Evolutionary conservation across 2,113 vertebrate species (phyloP), one percentile per base, ranked within the genome.

Genomic region (Lagenorhynchus albirostris): DNA sequence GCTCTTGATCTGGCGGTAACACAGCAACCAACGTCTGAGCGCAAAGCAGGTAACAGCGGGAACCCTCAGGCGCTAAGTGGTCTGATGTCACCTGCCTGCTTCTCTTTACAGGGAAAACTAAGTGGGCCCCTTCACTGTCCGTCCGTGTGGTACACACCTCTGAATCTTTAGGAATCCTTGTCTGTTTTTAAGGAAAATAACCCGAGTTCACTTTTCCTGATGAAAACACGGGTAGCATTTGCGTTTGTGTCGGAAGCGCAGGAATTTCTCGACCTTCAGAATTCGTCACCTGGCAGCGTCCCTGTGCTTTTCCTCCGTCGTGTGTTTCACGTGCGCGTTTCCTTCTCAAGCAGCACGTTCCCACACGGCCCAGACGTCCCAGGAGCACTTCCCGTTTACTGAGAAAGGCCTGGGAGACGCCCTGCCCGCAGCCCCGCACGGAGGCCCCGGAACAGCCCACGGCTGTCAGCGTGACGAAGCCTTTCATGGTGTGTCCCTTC

Each of bases 351-450:
- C 12, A 60, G 12, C 6, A 0, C 60, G 20, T 70, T 12, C n/a
- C 12, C 18, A n/a, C 3, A 15, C 36, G 36, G 55, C 26, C 47
- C 13, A 13, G n/a, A 1, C 12, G 8, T 44, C 41, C 63, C 8
- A 7, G 38, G 15, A 41, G 41, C 15, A 4, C 1, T 44, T 25
- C 44, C 62, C 4, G 4, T 41, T 65, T 15, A 44, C 9, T 33
- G 44, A 17, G 53, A 68, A 23, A 10, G 25, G 21, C 26, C 79
- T 4, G 2, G 70, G n/a, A 41, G 60, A 41, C 6, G 2, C 29
- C 6, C 7, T 15, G 31, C 41, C 41, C 0, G 0, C 67, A 21
- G 26, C 41, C 87, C 18, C 0, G 5, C 44, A 1, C 0, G 0
- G 89, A 18, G 62, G 53, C 4, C 4, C 53, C 5, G 62, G 62